Evolutionary conservation across 2,797 vertebrate species (phyloP), one percentile per base, ranked within the genome.

Genomic region (Amblyraja radiata): DNA sequence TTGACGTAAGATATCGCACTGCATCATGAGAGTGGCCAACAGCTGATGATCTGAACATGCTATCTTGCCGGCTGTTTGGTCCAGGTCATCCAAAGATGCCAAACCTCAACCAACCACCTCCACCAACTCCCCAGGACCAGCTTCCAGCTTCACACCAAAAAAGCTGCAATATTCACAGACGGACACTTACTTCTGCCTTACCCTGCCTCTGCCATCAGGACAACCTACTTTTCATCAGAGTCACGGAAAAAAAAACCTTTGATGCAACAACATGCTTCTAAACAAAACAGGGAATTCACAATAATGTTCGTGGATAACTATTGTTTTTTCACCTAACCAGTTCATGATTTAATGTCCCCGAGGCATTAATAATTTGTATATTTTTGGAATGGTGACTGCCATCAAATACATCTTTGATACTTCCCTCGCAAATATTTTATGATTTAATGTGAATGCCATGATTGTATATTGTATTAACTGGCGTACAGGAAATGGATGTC

Each of bases 381-480:
- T 93, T 93, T 76, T 63, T 90, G 77, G 84, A 91, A 79, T 73
- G 46, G 73, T 93, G 88, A 58, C 73, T 92, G 54, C 78, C 77
- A 68, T 78, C 65, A 63, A 28, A 96, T 95, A 95, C 95, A 95
- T 94, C 95, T 96, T 95, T 94, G 95, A 95, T 63, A 95, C 96
- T 96, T 95, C 96, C 95, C 81, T 95, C 95, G 95, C 86, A 58
- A 46, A 76, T 93, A 36, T 93, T 93, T 93, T 93, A 95, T 95
- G 95, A 96, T 90, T 95, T 95, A 95, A 96, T 97, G 96, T 97
- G 97, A 97, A 97, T 97, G 96, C 97, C 95, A 96, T 96, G 95
- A 96, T 96, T 96, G 96, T 96, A 96, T 97, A 96, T 95, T 97
- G 96, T 96, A 76, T 68, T 92, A 92, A 92, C 90, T 92, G 90